Conservation (phyloP, 1,140 invertebrate species). For the Chelonus insularis region DNA sequence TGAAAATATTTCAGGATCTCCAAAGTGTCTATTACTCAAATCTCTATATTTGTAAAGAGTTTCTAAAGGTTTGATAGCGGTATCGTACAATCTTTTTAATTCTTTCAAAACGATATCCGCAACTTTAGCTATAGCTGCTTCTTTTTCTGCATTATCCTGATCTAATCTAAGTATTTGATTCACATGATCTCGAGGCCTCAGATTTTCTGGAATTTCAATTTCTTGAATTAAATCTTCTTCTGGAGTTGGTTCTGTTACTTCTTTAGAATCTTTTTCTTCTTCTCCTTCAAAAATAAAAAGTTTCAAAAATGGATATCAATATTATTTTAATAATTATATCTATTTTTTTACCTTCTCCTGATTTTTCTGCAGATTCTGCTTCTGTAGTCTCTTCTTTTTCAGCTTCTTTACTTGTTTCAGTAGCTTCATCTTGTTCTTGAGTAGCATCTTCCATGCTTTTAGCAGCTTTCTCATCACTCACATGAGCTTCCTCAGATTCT, state of each 20-base stretch:
- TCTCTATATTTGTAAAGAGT: constrained; percentile 88
- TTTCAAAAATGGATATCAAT: too few species aligned
- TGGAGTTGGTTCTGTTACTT: constrained; percentile 44
- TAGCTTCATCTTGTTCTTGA: background rate
- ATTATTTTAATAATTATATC: too few species aligned
- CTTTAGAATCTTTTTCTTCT: constrained; percentile 22
- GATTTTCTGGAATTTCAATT: constrained; percentile 74
- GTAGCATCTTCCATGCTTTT: constrained; percentile 46
- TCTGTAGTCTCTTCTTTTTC: background rate
- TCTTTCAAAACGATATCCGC: constrained; percentile 80
- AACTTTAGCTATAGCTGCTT: constrained; percentile 72
- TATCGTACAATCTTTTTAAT: constrained; percentile 85
- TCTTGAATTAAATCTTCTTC: constrained; percentile 67
- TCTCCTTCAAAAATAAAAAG: too few species aligned
- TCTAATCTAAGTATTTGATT: constrained; percentile 79
- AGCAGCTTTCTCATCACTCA: too few species aligned
- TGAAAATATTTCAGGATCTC: constrained; percentile 93
- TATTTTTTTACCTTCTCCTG: constrained; percentile 2
- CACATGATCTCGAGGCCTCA: constrained; percentile 79
- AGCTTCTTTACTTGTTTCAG: background rate
- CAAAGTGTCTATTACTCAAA: constrained; percentile 88
- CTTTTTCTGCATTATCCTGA: constrained; percentile 71
- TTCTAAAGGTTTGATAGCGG: constrained; percentile 87
- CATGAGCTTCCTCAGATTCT: too few species aligned
- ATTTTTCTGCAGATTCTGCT: background rate